Evolutionary conservation across 2,797 vertebrate species (phyloP), one percentile per base, ranked within the genome.

Genomic region (Tympanoctomys barrerae): DNA sequence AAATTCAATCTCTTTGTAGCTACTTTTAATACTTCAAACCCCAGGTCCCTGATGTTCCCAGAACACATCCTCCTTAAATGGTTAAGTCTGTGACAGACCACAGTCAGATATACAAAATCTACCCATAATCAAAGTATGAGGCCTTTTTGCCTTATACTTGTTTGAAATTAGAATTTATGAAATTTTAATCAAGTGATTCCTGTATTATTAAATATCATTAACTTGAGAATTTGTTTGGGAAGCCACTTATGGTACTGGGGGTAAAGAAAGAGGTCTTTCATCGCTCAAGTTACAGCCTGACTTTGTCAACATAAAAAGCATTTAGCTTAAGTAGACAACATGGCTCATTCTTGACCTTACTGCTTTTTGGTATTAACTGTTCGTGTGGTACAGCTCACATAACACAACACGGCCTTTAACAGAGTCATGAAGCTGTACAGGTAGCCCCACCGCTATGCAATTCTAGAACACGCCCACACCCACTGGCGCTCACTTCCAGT

Each of bases 21-120:
- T 68, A 64, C 94, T 66, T 66, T 85, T 92, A 64, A 2, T 36
- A 77, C 79, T 95, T 92, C 79, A 68, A n/a, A 42, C 22, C 11
- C 2, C 33, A 79, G 52, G 39, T 12, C 42, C 83, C 39, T 36
- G 18, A 84, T 68, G 14, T 13, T 91, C 66, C 73, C 36, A 91
- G 62, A 61, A 46, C 8, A 80, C 0, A 4, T 16, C 80, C 49
- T 68, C 73, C 39, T 2, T 0, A 62, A 89, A 42, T 33, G 8
- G 59, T 85, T 26, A 57, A 33, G 73, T 16, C 28, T 0, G 9
- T 8, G 19, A 59, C 49, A 42, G 62, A 57, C 26, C 8, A 22
- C 3, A 7, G 22, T 18, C 54, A n/a, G 19, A 54, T 10, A 33
- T 9, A 46, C 39, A 79, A 33, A 42, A 52, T 84, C n/a, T 75